phyloP scores from a whole-genome alignment of 2,797 vertebrate genomes.

The Heteromormyrus szaboi region DNA sequence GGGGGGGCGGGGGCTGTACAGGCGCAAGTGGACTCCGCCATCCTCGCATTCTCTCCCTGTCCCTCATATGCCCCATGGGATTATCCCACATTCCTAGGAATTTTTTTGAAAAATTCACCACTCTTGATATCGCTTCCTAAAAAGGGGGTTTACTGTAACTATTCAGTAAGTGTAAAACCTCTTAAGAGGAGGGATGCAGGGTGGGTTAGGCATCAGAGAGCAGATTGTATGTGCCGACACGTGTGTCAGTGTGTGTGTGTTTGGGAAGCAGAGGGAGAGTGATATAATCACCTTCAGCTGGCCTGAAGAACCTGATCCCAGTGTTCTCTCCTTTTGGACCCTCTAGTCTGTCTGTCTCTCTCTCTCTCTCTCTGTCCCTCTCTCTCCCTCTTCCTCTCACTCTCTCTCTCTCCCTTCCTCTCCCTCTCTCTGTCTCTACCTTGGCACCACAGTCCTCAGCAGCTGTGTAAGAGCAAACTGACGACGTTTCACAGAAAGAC shows the following conservation, averaged over 20 bases:
- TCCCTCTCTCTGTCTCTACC: slow-evolving; percentile 14
- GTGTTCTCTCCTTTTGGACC: slow-evolving; percentile 31
- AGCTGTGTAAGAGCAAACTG: slow-evolving; percentile 36
- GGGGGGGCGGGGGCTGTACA: background rate
- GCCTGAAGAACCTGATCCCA: background rate
- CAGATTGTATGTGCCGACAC: slow-evolving; percentile 11
- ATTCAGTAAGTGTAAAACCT: background rate
- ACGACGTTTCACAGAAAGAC: slow-evolving; percentile 27
- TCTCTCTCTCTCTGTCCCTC: background rate
- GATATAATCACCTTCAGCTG: slow-evolving; percentile 52
- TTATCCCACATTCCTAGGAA: background rate
- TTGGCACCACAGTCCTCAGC: slow-evolving; percentile 26
- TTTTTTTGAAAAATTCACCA: background rate
- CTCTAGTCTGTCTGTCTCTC: slow-evolving; percentile 2
- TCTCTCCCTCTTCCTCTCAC: background rate
- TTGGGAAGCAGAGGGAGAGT: slow-evolving; percentile 20
- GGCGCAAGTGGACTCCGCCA: background rate
- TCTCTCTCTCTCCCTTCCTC: background rate
- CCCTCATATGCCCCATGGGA: background rate
- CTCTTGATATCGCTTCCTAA: background rate
- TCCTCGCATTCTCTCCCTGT: background rate
- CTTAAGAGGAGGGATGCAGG: background rate
- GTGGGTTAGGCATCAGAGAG: background rate
- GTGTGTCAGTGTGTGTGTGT: slow-evolving; percentile 26
- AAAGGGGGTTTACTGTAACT: background rate